Conservation (phyloP, 2,888 invertebrate species). For the Drosophila nigritarsus region DNA sequence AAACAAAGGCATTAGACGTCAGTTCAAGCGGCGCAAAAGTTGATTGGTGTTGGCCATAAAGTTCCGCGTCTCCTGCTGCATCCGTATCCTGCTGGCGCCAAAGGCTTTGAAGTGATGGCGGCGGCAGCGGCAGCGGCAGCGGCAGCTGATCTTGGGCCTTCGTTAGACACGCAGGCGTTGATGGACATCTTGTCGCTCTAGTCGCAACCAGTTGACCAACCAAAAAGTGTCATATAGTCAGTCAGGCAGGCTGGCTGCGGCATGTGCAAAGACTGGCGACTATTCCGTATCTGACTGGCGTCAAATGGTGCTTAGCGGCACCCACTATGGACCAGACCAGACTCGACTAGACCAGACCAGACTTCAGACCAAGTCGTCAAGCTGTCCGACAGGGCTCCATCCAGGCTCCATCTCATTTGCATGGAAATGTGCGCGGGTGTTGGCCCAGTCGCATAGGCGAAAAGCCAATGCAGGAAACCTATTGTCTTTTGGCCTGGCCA, state of each 20-base stretch:
- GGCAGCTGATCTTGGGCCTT: slow-evolving; percentile 52
- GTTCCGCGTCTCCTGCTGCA: slow-evolving; percentile 51
- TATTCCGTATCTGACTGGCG: slow-evolving; percentile 43
- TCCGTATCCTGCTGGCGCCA: slow-evolving; percentile 68
- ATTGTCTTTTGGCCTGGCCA: slow-evolving; percentile 67
- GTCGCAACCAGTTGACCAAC: slow-evolving; percentile 50
- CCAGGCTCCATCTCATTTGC: slow-evolving; percentile 68
- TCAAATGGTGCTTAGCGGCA: slow-evolving; percentile 79
- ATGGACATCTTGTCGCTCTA: slow-evolving; percentile 76
- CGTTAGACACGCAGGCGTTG: slow-evolving; percentile 80
- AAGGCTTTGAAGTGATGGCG: slow-evolving; percentile 73
- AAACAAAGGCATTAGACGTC: slow-evolving; percentile 77
- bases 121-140: slow-evolving; percentile 49
- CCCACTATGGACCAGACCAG: slow-evolving; percentile 59
- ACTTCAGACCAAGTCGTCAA: slow-evolving; percentile 9
- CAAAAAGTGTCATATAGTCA: slow-evolving; percentile 54
- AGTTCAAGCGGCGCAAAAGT: slow-evolving; percentile 64
- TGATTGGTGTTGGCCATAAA: slow-evolving; percentile 79
- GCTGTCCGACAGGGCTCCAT: slow-evolving; percentile 29
- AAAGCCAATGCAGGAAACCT: slow-evolving; percentile 55
- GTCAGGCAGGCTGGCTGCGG: slow-evolving; percentile 32
- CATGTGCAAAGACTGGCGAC: slow-evolving; percentile 51
- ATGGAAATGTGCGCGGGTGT: slow-evolving; percentile 80
- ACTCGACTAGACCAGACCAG: slow-evolving; percentile 24
- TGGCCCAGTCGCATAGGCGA: slow-evolving; percentile 59